Evolutionary conservation across 2,888 invertebrate genomes (phyloP).

Genomic region (Pristionchus exspectatus): DNA sequence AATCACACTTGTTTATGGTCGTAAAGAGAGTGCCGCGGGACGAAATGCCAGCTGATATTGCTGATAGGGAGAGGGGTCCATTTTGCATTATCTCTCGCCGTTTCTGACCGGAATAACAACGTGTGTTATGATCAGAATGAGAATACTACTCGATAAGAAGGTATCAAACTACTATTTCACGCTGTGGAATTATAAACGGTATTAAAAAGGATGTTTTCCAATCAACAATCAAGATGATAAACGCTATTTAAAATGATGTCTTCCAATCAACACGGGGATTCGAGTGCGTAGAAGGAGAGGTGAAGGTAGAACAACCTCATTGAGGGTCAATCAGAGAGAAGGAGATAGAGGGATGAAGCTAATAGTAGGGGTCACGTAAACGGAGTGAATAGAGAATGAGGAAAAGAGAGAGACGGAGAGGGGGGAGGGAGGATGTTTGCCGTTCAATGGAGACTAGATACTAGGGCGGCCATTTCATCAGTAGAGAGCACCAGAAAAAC

Average conservation of each 20-base stretch:
- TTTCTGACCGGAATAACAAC: background rate
- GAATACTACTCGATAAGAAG: background rate
- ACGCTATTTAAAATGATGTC: background rate
- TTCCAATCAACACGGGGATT: background rate
- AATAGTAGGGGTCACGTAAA: constrained; percentile 18
- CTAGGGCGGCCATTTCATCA: constrained; percentile 29
- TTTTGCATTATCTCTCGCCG: background rate
- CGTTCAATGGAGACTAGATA: background rate
- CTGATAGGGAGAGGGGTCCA: background rate
- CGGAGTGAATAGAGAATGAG: background rate
- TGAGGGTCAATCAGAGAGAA: constrained; percentile 23
- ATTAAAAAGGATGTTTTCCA: background rate
- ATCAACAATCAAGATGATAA: background rate
- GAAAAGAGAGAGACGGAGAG: background rate
- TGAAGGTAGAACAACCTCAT: background rate
- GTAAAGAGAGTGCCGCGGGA: background rate
- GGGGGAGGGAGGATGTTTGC: background rate
- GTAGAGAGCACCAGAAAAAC: background rate
- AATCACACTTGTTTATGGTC: background rate
- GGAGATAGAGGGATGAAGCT: constrained; percentile 16
- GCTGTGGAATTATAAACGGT: background rate
- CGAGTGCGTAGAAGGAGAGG: background rate
- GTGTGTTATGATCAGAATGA: background rate
- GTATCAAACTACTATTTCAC: background rate
- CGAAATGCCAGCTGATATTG: constrained; percentile 4